Base-by-base conservation (phyloP, 1,140 invertebrate species). In the Chrysomallon squamiferum region DNA sequence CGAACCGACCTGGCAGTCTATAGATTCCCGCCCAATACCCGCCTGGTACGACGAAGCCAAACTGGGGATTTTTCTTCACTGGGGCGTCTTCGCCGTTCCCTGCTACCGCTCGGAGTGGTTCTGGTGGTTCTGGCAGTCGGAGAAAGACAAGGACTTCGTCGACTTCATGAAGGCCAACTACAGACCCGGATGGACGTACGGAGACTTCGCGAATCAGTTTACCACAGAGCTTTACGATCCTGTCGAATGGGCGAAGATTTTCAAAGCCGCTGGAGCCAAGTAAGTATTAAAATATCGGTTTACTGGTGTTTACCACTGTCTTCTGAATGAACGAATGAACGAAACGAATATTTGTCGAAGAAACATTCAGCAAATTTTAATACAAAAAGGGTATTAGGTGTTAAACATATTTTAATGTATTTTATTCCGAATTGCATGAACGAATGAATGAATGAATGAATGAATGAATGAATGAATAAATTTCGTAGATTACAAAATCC, bases 1-100 rank as follows among this genome's bases (percentile, higher is more conserved):
- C 54, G 50, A 66, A 35, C 76, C 87, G 7, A 78, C 88, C 38
- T 97, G 96, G 95, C 83, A 89, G 0, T 95, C 93, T 79, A 83
- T 97, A 66, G 96, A 97, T 78, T 87, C 85, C 9, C 86, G 96
- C 52, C 92, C 92, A 0, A 74, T 96, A 49, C 96, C 96, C 0
- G 20, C 74, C 11, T 97, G 95, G 95, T 97, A 93, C 77, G 95
- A 86, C 54, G 71, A 82, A 22, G 74, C 73, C 15, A 84, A 85
- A 64, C 49, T 86, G 15, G 84, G 82, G 11, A 84, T 85, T 29
- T 86, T 86, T 64, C 50, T 86, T 20, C 82, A 86, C 62, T 85
- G 83, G 82, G 81, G 80, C 20, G 73, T 84, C 4, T 82, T 82
- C 64, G 77, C 79, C 20, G 82, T 84, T 4, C 83, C 83, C 9